Evolutionary conservation across 92 coral and sea anemone species (phyloP), one percentile per base, ranked within the genome.

Genomic region (Zoanthus gigantus): DNA sequence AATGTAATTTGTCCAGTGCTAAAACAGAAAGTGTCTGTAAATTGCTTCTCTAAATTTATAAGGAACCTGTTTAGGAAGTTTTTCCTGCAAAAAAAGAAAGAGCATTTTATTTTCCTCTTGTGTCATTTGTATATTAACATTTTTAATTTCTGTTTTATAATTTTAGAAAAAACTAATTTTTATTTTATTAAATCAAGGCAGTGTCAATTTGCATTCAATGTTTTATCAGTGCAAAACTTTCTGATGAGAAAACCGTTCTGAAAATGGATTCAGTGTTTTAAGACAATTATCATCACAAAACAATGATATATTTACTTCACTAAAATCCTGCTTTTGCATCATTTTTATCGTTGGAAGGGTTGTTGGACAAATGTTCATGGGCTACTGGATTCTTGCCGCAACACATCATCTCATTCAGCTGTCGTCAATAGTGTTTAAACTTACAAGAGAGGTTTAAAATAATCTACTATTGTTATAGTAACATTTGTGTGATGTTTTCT

Each of bases 341-440:
- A 65, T 50, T 45, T 23, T 42, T 7, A 9, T 8, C n/a, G 12
- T 7, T 50, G 67, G 11, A 61, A 12, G 56, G 42, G 85, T 9
- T 60, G 65, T 66, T 81, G 85, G 85, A 66, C 85, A 66, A 75
- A 67, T 81, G 74, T 3, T 5, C 61, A 81, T 95, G 98, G 94
- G 96, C 96, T 93, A 93, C 96, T 93, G 98, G 98, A 83, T 90
- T 91, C 94, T 93, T 93, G 91, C 92, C 56, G 82, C 69, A 53
- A 86, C 17, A 91, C 96, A 92, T 89, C 94, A 89, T 88, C 94
- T 92, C 89, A 28, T 78, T 74, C 75, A 67, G 46, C 82, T 77
- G 9, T 63, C 29, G 18, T 63, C 29, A 63, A 9, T 63, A 63
- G 69, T 63, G 69, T 9, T 6, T 23, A 23, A 23, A 23, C 23